Evolutionary conservation across 1,140 invertebrate genomes (phyloP), one percentile per base, ranked within the genome.

Genomic region (Procambarus virginalis): DNA sequence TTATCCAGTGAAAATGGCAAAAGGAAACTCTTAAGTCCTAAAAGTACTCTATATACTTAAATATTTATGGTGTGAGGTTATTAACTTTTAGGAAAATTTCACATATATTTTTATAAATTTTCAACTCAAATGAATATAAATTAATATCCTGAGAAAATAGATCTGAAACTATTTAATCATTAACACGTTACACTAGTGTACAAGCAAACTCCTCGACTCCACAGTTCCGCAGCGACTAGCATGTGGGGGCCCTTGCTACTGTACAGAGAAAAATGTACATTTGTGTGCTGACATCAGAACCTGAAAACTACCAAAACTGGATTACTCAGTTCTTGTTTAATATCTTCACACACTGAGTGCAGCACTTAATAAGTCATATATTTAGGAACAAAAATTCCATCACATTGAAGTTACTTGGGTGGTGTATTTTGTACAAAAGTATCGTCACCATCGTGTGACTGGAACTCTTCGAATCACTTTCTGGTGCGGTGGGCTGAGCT

Each of bases 211-310:
- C 49, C 76, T 86, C 55, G 48, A 78, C 84, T 86, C 84, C 84
- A 86, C 79, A 58, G 84, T 79, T 86, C 84, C 76, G 75, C 73
- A 58, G 76, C 73, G 84, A 86, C 84, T 86, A 86, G 84, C 75
- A 51, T 86, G 34, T 86, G 77, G 84, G 84, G 84, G 34, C 68
- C 68, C 68, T 73, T 73, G 68, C n/a, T 79, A 86, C 75, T 78
- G 75, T 78, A 85, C 70, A 86, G 64, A 84, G 68, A 84, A 68
- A 86, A 86, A 79, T 86, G 76, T 86, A 86, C 84, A 86, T 60
- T 55, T 77, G 76, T 86, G 76, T 79, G 76, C 76, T 20, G 22
- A 73, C n/a, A 73, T 73, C 68, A 73, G 68, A 73, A 73, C 68
- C 68, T 20, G 34, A 34, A 22, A 48, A 46, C 64, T 17, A n/a